A percentile compares a stretch with the other conserved stretches of the same genome.
Evolutionary conservation across 2,797 vertebrate species (phyloP).

Genomic region (Halcyon smyrnensis): DNA sequence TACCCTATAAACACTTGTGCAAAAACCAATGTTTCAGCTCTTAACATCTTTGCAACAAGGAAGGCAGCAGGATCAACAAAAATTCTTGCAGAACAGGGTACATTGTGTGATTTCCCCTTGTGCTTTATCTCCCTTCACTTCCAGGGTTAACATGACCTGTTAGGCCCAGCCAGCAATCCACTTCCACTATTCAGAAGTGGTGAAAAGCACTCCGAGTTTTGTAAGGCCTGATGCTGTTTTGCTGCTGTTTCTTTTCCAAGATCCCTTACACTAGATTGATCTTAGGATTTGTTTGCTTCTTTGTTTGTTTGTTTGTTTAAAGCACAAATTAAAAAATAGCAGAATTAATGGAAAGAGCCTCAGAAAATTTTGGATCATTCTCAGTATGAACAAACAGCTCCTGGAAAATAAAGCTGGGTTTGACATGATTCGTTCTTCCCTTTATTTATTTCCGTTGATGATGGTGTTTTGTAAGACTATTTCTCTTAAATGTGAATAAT

Average conservation of each 20-base stretch:
- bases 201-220: neutral
- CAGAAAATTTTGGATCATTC: neutral
- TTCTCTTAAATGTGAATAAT: neutral
- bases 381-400: neutral
- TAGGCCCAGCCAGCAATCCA: fast-evolving
- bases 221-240: neutral
- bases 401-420: neutral
- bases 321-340: neutral
- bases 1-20: neutral
- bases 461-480: neutral
- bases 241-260: neutral
- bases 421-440: neutral
- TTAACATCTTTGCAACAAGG: neutral
- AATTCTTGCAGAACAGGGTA: neutral
- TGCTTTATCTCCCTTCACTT: neutral
- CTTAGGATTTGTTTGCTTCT: neutral
- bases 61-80: neutral
- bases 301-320: neutral
- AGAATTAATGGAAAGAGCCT: neutral
- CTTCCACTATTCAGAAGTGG: neutral
- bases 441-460: neutral
- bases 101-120: neutral
- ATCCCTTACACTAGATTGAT: neutral
- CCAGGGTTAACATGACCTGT: neutral
- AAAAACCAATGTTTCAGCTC: neutral